Conservation (phyloP, 2,797 vertebrate species). For the Merluccius polli region DNA sequence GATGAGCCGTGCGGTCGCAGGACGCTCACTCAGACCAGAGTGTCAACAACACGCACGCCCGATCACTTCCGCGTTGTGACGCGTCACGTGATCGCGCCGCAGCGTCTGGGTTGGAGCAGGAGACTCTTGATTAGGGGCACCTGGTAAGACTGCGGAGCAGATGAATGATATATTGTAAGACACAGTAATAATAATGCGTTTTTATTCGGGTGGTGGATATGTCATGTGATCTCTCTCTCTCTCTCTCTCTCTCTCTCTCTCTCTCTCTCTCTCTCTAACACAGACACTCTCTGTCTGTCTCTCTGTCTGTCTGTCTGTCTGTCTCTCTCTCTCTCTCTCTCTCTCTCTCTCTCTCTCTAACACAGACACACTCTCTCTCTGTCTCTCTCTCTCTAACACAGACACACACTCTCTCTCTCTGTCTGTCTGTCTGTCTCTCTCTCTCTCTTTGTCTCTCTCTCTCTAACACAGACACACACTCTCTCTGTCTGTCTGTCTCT, state of each 20-base stretch:
- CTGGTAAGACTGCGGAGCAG: background rate
- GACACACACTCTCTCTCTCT: background rate
- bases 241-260: background rate
- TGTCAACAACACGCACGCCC: slow-evolving; percentile 61
- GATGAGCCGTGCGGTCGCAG: background rate
- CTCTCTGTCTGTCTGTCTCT: background rate
- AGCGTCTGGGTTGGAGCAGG: background rate
- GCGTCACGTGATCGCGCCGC: slow-evolving; percentile 31
- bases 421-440: background rate
- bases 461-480: background rate
- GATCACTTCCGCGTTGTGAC: slow-evolving; percentile 43
- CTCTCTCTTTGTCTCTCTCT: background rate
- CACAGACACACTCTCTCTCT: background rate
- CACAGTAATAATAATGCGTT: background rate
- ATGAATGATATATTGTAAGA: background rate
- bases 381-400: background rate
- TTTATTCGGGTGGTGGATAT: background rate
- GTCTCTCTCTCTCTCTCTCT: background rate
- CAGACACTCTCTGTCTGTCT: background rate
- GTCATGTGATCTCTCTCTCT: background rate
- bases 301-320: background rate
- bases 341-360: background rate
- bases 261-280: background rate
- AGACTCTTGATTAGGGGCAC: background rate
- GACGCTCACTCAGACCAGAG: background rate